A percentile compares a stretch with the other conserved stretches of the same genome.
phyloP scores from a whole-genome alignment of 2,888 invertebrate genomes.

The Disparrhopalites patrizii region DNA sequence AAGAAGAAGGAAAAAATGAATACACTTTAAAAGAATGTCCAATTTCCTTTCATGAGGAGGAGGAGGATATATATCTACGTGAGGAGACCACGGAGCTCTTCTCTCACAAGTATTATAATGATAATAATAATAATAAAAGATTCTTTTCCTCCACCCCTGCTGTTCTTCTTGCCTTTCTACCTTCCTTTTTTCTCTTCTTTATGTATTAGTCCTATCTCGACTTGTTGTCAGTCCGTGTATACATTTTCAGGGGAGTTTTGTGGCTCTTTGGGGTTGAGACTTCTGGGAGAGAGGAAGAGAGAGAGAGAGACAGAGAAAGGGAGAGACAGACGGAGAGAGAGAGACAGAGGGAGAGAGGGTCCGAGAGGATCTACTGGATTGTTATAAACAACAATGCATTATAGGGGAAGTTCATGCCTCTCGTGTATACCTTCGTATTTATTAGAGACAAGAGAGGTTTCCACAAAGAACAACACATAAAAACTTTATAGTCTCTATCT shows the following conservation, averaged over 20 bases:
- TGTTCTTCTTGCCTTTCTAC: neutral
- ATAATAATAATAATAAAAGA: too few relatives aligned
- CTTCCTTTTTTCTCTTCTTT: neutral
- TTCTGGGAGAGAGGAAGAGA: too few relatives aligned
- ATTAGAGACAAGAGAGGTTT: too few relatives aligned
- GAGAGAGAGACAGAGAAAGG: too few relatives aligned
- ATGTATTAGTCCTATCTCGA: neutral
- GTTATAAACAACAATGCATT: too few relatives aligned
- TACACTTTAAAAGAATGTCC: neutral
- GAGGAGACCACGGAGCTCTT: conserved; percentile 1
- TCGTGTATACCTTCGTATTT: too few relatives aligned
- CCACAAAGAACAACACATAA: conserved; percentile 1
- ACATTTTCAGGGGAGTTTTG: too few relatives aligned
- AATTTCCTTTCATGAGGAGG: neutral
- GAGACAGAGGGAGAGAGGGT: too few relatives aligned
- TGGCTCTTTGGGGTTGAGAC: too few relatives aligned
- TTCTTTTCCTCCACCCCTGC: neutral
- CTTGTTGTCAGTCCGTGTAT: neutral
- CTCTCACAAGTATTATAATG: neutral
- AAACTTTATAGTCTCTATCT: neutral
- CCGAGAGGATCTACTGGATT: too few relatives aligned
- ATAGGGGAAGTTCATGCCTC: too few relatives aligned
- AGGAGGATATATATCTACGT: neutral
- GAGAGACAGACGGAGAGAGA: too few relatives aligned
- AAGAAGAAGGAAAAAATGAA: neutral